Percentiles rank a stretch among this genome's conserved stretches.
Evolutionary conservation across 2,797 vertebrate species (phyloP).

Genomic region (Odontamblyopus rebecca): DNA sequence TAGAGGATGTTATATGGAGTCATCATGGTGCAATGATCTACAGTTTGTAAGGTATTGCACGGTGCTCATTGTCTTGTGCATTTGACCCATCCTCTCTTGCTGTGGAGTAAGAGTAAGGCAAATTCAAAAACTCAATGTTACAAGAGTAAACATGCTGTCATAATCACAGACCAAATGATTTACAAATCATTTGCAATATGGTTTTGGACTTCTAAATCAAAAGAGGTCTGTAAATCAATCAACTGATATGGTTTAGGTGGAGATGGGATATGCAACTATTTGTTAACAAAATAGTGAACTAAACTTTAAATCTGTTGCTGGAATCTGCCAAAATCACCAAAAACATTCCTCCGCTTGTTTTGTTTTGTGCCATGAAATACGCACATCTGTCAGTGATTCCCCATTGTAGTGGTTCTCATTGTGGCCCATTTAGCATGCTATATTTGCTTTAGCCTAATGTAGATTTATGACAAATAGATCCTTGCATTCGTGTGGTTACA

Average conservation of each 20-base stretch:
- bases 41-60: not conserved
- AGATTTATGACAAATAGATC: constrained; percentile 6
- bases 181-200: not conserved
- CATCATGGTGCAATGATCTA: not conserved
- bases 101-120: not conserved
- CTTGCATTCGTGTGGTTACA: constrained; percentile 6
- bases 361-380: constrained; percentile 6
- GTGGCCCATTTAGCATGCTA: not conserved
- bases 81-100: not conserved
- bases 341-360: not conserved
- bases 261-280: not conserved
- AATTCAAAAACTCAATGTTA: not conserved
- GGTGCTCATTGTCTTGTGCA: not conserved
- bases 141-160: not conserved
- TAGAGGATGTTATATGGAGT: not conserved
- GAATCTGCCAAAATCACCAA: not conserved
- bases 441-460: constrained; percentile 2
- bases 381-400: constrained; percentile 7
- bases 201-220: not conserved
- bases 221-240: not conserved
- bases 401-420: not conserved
- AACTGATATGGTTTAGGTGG: not conserved
- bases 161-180: not conserved
- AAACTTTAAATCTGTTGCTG: not conserved
- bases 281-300: not conserved